Evolutionary conservation across 2,888 invertebrate genomes (phyloP).

Genomic region (Euplagia quadripunctaria): DNA sequence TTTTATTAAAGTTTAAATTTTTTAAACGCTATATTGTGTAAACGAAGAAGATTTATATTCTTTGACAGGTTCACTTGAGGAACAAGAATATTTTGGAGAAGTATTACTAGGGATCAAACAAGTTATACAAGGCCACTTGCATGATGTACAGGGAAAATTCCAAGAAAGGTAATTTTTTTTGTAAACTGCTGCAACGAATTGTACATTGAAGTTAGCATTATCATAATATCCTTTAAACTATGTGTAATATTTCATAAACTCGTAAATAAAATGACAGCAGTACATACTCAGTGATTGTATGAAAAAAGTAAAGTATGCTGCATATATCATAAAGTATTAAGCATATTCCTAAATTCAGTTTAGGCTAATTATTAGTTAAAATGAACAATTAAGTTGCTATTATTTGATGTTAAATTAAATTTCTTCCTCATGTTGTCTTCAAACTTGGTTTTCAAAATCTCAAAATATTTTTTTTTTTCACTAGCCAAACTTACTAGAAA

Average conservation of each 20-base stretch:
- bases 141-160: conserved; percentile 91
- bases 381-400: no score
- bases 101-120: conserved; percentile 93
- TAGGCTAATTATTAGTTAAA: no score
- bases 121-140: conserved; percentile 92
- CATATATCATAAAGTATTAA: no score
- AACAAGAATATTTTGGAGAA: conserved; percentile 94
- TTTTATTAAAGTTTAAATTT: not conserved
- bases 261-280: no score
- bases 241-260: no score
- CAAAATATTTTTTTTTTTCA: not conserved
- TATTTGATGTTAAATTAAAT: no score
- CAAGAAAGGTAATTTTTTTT: conserved; percentile 83
- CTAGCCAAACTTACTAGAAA: not conserved
- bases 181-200: not conserved
- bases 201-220: not conserved
- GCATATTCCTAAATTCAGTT: no score
- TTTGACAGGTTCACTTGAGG: conserved; percentile 88
- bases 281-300: no score
- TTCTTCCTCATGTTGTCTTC: no score
- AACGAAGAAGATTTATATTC: conserved; percentile 51
- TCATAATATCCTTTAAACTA: not conserved
- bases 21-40: conserved; percentile 24
- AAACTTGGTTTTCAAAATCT: not conserved
- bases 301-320: no score